Base-by-base conservation (phyloP, 2,113 vertebrate genomes). In the Arenaria interpres region DNA sequence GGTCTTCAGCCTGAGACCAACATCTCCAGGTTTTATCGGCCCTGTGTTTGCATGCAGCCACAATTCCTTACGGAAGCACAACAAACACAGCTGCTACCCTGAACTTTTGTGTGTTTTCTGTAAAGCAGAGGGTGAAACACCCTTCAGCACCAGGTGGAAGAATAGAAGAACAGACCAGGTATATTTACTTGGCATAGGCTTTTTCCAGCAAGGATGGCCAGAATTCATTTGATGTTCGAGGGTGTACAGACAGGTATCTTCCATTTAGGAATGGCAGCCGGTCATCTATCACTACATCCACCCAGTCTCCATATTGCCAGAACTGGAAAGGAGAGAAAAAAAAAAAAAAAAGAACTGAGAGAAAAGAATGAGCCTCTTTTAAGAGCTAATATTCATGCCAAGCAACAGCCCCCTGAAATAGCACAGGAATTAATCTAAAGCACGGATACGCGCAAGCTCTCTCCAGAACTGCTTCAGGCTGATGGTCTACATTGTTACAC, bases 151-250 rank as follows among this genome's bases (percentile, higher is more conserved):
- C 4, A 9, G 9, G 14, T 57, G 4, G 56, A 72, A 90, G 56
- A 88, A 72, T 5, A 60, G 56, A 72, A 90, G 56, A 88, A 72
- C 5, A 60, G 37, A 45, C 12, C n/a, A 16, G 32, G 16, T 62
- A 19, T 93, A 83, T 87, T 98, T 98, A 99, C 99, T 99, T 99
- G 86, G 99, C 98, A 56, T 99, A 99, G 14, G 99, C 99, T 95
- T 99, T 99, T 97, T 99, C 99, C 95, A 99, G 89, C 81, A 99
- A 98, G 39, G 99, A 98, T 66, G 99, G 99, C 99, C 99, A 99
- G 97, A 99, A 99, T 92, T 99, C 99, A 51, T 99, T 98, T 57
- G 86, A 96, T 68, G 97, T 85, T 94, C 98, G 64, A 45, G 98
- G 97, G 2, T 92, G 84, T 22, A 98, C 98, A 13, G 95, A 98